A percentile compares a stretch with the other conserved stretches of the same genome.
Evolutionary conservation across 2,113 vertebrate species (phyloP).

Genomic region (Malurus melanocephalus): DNA sequence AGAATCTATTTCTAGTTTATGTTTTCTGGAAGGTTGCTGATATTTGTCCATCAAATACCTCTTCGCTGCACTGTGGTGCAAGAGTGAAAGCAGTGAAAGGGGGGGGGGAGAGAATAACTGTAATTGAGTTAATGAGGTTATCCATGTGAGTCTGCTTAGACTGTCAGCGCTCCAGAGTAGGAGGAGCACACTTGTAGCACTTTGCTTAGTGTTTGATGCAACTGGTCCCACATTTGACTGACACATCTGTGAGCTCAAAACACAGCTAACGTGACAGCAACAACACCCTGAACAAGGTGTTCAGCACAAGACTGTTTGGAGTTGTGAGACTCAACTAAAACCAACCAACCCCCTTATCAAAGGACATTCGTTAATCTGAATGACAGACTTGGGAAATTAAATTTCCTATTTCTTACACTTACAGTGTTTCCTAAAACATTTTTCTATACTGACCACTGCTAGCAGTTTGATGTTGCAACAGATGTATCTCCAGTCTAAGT

Average conservation of each 20-base stretch:
- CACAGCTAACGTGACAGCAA: background rate
- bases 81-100: background rate
- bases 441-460: background rate
- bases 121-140: conserved; percentile 52
- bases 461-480: background rate
- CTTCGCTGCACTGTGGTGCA: background rate
- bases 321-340: background rate
- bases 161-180: background rate
- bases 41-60: background rate
- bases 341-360: background rate
- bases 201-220: background rate
- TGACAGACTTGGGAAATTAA: background rate
- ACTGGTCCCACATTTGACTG: background rate
- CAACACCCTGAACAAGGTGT: background rate
- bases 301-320: background rate
- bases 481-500: background rate
- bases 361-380: background rate
- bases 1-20: background rate
- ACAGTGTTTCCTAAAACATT: background rate
- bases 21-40: background rate
- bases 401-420: background rate
- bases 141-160: conserved; percentile 14
- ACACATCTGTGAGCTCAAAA: background rate
- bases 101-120: background rate
- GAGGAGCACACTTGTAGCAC: background rate